Percentiles rank a stretch among this genome's conserved stretches.
Evolutionary conservation across 2,888 invertebrate genomes (phyloP).

Genomic region (Blomia tropicalis): DNA sequence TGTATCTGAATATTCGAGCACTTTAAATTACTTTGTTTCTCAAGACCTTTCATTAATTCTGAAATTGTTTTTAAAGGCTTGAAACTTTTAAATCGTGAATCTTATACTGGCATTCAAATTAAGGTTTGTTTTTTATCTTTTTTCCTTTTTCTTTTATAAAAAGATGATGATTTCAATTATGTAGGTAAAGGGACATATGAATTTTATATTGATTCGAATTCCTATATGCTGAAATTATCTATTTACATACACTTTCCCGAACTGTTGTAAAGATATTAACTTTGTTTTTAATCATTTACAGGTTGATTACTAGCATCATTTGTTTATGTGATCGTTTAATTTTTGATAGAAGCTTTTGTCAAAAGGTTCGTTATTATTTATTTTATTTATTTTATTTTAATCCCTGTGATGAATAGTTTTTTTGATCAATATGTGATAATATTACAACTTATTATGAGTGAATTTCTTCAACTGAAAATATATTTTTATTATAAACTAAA

Average conservation of each 20-base stretch:
- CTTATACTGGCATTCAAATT: background rate
- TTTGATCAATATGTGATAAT: background rate
- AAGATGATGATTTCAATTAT: conserved; percentile 6
- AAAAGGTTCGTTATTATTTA: too few species aligned
- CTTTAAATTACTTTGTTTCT: background rate
- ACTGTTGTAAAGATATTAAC: background rate
- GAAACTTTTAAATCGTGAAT: background rate
- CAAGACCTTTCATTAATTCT: background rate
- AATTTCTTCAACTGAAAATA: conserved; percentile 16
- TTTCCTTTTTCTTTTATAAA: background rate
- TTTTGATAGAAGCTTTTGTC: background rate
- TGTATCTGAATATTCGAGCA: conserved; percentile 6
- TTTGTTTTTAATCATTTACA: background rate
- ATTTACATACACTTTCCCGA: background rate
- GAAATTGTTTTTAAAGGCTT: background rate
- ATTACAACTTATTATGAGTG: background rate
- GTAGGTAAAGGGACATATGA: conserved; percentile 19
- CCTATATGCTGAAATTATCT: conserved; percentile 8
- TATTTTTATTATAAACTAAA: too few species aligned
- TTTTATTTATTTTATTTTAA: too few species aligned
- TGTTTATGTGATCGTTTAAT: background rate
- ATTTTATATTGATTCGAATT: background rate
- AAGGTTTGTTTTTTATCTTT: background rate
- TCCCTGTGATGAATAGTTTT: conserved; percentile 12
- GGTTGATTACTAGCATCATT: background rate